A percentile compares a stretch with the other conserved stretches of the same genome.
Conservation (phyloP, 2,113 vertebrate genomes). For the Laticauda laticaudata region DNA sequence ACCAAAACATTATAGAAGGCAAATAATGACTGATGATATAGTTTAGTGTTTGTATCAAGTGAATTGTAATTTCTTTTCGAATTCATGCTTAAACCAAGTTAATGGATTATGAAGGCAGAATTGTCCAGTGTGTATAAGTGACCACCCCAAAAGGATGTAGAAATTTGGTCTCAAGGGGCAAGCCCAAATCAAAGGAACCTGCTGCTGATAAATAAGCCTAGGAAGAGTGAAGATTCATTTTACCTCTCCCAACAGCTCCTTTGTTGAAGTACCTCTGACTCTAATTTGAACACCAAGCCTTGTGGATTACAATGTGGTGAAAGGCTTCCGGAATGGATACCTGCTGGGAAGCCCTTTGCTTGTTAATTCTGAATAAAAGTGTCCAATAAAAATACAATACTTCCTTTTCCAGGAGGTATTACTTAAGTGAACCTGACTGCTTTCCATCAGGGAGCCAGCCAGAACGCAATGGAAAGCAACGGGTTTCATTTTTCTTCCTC, state of each 20-base stretch:
- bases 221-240: not conserved
- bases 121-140: not conserved
- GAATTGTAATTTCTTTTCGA: not conserved
- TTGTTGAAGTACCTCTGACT: constrained; percentile 3
- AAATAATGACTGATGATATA: not conserved
- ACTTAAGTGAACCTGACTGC: constrained; percentile 50
- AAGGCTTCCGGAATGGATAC: constrained; percentile 16
- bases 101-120: not conserved
- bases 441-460: constrained; percentile 65
- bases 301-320: constrained; percentile 25
- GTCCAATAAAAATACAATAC: constrained; percentile 31
- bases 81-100: not conserved
- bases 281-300: not conserved
- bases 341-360: constrained; percentile 27
- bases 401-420: constrained; percentile 34
- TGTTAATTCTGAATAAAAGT: constrained; percentile 4
- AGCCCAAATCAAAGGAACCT: not conserved
- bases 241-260: not conserved
- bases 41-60: not conserved
- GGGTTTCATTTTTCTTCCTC: constrained; percentile 30
- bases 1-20: not conserved
- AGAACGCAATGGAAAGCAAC: constrained; percentile 56
- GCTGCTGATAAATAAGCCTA: not conserved
- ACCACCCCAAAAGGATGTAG: not conserved
- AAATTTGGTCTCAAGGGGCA: not conserved